Base-by-base conservation (phyloP, 2,888 invertebrate species). In the Archips crataeganus region DNA sequence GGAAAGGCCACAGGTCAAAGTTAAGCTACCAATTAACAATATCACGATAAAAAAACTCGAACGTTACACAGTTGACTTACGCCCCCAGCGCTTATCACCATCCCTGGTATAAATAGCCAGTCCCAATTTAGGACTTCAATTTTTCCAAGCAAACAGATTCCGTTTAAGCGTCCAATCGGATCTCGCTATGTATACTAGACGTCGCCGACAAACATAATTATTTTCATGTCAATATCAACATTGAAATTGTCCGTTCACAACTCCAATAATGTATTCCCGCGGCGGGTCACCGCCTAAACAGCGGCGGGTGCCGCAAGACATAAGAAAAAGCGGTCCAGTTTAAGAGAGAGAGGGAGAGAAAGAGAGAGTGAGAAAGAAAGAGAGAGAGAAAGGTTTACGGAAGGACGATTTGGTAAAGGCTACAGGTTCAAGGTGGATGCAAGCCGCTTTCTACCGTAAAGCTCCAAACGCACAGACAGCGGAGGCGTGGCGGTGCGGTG, bases 181-280 rank as follows among this genome's bases (percentile, higher is more conserved):
- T 54, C 59, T 8, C 32, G 54, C 39, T 62, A 42, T 45, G 67
- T 49, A 60, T 69, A 69, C 64, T 51, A 34, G 73, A 65, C 60
- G 34, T 39, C 61, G 65, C 64, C 68, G 32, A 87, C 85, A 88
- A 88, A 89, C 88, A 89, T 86, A 87, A 89, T 90, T 89, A 90
- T 87, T 89, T 84, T 84, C 85, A 89, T 87, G 85, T 88, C 86
- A 89, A 87, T 87, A 87, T 88, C 82, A 88, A 88, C 87, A 87
- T 79, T 90, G 90, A 86, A 87, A 86, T 85, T 87, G 87, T 90
- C 89, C 86, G 85, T 89, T 86, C 86, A 85, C 90, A 87, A 87
- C 87, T 85, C 86, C 84, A 81, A 84, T 89, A 90, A 91, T 90
- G 90, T 88, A 88, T 90, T 88, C 90, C 79, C 80, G 84, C 79